Evolutionary conservation across 2,113 vertebrate genomes (phyloP).

Genomic region (Coregonus clupeaformis): DNA sequence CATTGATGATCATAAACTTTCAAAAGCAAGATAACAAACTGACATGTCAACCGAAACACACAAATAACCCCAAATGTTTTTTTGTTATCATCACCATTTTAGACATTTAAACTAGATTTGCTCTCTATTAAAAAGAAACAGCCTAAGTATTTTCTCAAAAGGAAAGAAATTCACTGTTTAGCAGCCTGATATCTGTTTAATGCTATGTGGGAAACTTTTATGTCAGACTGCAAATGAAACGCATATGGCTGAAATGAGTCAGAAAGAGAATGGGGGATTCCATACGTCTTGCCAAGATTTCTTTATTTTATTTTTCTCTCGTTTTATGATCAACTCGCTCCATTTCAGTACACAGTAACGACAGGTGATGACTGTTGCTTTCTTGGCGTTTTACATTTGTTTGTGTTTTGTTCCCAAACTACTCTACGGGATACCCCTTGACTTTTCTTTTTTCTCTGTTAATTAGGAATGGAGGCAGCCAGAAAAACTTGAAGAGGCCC

Average conservation of each 20-base stretch:
- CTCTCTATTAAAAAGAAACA: neutral
- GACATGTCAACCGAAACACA: too few relatives aligned
- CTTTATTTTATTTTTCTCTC: conserved; percentile 34
- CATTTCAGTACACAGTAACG: conserved; percentile 46
- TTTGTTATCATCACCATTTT: too few relatives aligned
- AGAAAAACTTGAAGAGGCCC: conserved; percentile 61
- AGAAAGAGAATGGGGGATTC: conserved; percentile 87
- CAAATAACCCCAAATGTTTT: too few relatives aligned
- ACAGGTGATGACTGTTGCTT: conserved; percentile 77
- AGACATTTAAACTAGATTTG: neutral
- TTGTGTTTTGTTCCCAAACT: conserved; percentile 71
- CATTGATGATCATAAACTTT: too few relatives aligned
- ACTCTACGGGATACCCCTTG: conserved; percentile 65
- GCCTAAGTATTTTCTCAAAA: neutral
- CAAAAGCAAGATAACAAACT: too few relatives aligned
- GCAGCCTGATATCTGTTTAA: conserved; percentile 3
- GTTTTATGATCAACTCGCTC: conserved; percentile 78
- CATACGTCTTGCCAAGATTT: conserved; percentile 72
- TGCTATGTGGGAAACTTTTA: conserved; percentile 81
- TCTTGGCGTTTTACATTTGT: conserved; percentile 65
- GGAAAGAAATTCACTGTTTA: neutral
- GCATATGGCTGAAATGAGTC: conserved; percentile 86
- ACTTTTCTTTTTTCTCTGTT: conserved; percentile 31
- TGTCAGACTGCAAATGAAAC: conserved; percentile 78
- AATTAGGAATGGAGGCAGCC: conserved; percentile 68